Conservation (phyloP, 2,888 invertebrate species). For the Trichogramma evanescens region DNA sequence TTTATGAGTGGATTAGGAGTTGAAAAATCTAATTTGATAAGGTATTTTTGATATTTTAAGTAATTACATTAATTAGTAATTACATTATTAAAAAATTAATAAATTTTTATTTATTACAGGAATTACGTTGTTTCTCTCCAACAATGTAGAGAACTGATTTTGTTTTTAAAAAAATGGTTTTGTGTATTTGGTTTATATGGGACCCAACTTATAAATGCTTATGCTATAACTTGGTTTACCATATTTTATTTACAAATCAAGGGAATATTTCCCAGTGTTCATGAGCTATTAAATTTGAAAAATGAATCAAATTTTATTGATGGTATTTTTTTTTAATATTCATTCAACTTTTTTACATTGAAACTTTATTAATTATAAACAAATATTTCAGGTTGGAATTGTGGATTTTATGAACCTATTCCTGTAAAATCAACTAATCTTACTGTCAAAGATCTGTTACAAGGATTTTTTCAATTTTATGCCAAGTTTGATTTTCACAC, state of each 20-base stretch:
- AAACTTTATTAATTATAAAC: neutral
- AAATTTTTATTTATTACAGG: neutral
- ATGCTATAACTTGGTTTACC: slow-evolving; percentile 10
- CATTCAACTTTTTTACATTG: neutral
- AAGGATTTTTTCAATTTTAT: slow-evolving; percentile 47
- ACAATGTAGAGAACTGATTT: slow-evolving; percentile 1
- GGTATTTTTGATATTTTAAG: slow-evolving; percentile 30
- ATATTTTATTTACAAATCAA: slow-evolving; percentile 11
- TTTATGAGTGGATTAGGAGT: slow-evolving; percentile 56
- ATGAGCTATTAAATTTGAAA: neutral
- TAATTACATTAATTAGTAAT: neutral
- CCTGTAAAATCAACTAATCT: neutral
- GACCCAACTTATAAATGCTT: slow-evolving; percentile 2
- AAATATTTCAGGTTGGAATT: slow-evolving; percentile 38
- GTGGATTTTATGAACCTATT: slow-evolving; percentile 17
- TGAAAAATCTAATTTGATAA: slow-evolving; percentile 52
- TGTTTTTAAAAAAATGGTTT: slow-evolving; percentile 10
- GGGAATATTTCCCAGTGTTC: slow-evolving; percentile 1
- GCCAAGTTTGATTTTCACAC: slow-evolving; percentile 43
- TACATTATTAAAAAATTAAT: neutral
- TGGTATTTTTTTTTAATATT: neutral
- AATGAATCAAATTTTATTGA: slow-evolving; percentile 4
- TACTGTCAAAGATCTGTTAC: slow-evolving; percentile 33
- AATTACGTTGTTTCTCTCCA: neutral
- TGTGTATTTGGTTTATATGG: slow-evolving; percentile 1